Base-by-base conservation (phyloP, 2,113 vertebrate genomes). In the Grammomys dolichurus region DNA sequence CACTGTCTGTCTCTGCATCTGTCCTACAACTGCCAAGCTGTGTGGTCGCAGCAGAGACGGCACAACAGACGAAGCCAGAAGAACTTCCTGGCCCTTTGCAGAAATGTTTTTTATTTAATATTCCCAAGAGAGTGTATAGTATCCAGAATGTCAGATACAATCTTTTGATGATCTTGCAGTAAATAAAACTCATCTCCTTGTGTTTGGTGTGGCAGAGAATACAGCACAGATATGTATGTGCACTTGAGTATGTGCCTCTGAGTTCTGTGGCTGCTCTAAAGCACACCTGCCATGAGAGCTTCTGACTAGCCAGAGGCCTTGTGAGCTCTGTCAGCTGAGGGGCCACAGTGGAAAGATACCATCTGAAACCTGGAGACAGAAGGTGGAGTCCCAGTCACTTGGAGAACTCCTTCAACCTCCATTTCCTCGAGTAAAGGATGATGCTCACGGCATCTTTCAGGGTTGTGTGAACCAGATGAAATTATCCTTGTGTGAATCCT, bases 81-180 rank as follows among this genome's bases (percentile, higher is more conserved):
- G 56, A 72, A 80, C 51, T 88, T 90, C 36, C 40, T 72, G 33
- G 12, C 12, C 70, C n/a, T 92, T 93, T 17, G 43, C 5, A 88
- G 81, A 88, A 90, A 92, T 43, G 63, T 17, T 69, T 51, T 78
- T 80, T 84, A 90, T 51, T 56, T 86, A 81, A 69, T 84, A n/a
- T 91, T 95, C 36, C 86, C 43, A 77, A 67, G 7, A 75, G 8
- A 78, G 76, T 36, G 36, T 19, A 46, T 5, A 24, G 2, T 75
- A 92, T 40, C 91, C 93, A 70, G 12, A 96, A 96, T 6, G 67
- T 2, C n/a, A 26, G 75, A 67, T n/a, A 77, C 58, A 65, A 70
- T 81, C 36, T 77, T 85, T 89, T 40, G 84, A 84, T 78, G 60
- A 46, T 73, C 94, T 70, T 13, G 40, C 77, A 69, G 82, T 81